Conservation (phyloP, 1,140 invertebrate species). For the Eupeodes corollae region DNA sequence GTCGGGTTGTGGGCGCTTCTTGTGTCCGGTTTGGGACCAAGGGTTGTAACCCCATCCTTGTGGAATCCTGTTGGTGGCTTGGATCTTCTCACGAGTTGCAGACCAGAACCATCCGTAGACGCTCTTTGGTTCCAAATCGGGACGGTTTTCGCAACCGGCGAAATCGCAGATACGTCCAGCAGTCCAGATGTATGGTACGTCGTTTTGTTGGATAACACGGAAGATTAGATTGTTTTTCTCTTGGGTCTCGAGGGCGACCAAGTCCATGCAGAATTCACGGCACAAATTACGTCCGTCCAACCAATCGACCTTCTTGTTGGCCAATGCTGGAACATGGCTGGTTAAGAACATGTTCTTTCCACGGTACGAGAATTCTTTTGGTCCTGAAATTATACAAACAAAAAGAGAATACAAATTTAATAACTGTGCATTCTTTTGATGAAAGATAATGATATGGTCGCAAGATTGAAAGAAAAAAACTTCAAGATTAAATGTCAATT, state of each 20-base stretch:
- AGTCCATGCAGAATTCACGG: conserved; percentile 85
- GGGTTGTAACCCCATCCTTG: conserved; percentile 56
- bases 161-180: conserved; percentile 84
- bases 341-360: conserved; percentile 84
- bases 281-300: conserved; percentile 80
- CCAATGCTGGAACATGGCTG: conserved; percentile 64
- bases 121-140: conserved; percentile 74
- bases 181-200: conserved; percentile 88
- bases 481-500: no score
- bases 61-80: conserved; percentile 64
- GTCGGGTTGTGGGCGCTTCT: conserved; percentile 75
- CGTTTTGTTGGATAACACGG: conserved; percentile 73
- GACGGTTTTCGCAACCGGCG: conserved; percentile 76
- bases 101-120: conserved; percentile 90
- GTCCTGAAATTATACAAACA: conserved; percentile 47
- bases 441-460: no score
- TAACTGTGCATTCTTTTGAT: no score
- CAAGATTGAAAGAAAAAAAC: no score
- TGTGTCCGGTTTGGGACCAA: conserved; percentile 82
- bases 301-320: conserved; percentile 75
- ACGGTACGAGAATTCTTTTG: conserved; percentile 77
- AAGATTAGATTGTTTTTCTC: conserved; percentile 83
- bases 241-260: conserved; percentile 75
- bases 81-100: conserved; percentile 74
- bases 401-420: conserved; percentile 2